These are phyloP conservation scores for Abrostola triplasia DNA, from an alignment of 2,888 invertebrate species.

Conservation along the genomic window DNA sequence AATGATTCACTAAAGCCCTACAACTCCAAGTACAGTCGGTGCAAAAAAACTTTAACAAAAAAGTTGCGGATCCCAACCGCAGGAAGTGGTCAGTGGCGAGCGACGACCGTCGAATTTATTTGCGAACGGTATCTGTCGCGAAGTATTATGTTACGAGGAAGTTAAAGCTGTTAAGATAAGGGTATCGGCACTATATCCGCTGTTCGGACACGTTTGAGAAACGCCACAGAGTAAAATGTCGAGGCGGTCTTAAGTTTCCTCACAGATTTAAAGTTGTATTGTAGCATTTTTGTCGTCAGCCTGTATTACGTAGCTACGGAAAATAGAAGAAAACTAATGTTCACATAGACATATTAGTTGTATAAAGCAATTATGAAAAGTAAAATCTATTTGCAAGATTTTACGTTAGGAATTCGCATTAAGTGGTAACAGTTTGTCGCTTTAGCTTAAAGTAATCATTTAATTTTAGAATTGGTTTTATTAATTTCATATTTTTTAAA, in stretches of 20 bases:
- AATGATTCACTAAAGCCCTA: slow-evolving; percentile 60
- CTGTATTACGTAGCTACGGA: no score
- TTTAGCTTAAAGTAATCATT: no score
- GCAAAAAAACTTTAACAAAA: slow-evolving; percentile 57
- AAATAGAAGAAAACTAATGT: no score
- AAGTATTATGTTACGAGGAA: slow-evolving; percentile 75
- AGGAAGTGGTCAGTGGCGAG: slow-evolving; percentile 74
- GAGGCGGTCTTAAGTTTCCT: slow-evolving; percentile 15
- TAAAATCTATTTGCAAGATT: no score
- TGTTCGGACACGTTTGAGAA: slow-evolving; percentile 59
- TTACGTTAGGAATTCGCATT: no score
- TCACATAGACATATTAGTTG: no score
- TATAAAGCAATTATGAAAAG: no score
- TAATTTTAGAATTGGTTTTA: no score
- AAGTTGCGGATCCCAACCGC: slow-evolving; percentile 54
- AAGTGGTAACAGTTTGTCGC: no score
- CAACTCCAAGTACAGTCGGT: slow-evolving; percentile 60
- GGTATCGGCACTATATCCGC: slow-evolving; percentile 72
- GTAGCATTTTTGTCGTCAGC: no score
- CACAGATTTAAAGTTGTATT: slow-evolving; percentile 13
- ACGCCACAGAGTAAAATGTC: slow-evolving; percentile 29
- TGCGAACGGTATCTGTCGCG: slow-evolving; percentile 61
- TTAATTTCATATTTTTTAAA: no score
- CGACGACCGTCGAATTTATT: slow-evolving; percentile 77
- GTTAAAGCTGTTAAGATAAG: slow-evolving; percentile 77